Conservation (phyloP, 2,797 vertebrate species). For the Bryconaethiops microstoma region DNA sequence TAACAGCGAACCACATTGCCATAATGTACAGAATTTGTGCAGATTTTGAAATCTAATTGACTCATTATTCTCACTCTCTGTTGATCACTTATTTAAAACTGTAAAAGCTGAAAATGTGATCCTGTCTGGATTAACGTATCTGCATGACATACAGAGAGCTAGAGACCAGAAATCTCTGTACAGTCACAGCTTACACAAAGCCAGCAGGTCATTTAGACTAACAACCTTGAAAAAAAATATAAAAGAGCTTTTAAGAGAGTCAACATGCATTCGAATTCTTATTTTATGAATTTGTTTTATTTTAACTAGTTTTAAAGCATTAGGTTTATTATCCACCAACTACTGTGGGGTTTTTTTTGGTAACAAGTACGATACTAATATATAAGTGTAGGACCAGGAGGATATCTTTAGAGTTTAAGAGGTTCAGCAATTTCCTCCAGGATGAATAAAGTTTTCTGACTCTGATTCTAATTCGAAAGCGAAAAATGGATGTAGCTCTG, state of each 20-base stretch:
- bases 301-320: no score
- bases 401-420: neutral
- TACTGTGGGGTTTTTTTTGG: neutral
- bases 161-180: neutral
- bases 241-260: no score
- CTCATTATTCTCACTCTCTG: conserved; percentile 11
- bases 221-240: neutral
- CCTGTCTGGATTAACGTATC: neutral
- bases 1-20: conserved; percentile 19
- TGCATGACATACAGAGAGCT: neutral
- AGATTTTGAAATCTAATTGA: neutral
- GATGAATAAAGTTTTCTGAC: no score
- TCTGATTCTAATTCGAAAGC: neutral
- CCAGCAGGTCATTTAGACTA: neutral
- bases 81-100: neutral
- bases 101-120: neutral
- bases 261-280: no score
- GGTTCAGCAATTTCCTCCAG: no score
- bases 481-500: neutral
- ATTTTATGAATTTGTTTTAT: no score
- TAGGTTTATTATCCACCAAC: neutral
- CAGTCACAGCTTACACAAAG: neutral
- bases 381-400: neutral
- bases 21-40: conserved; percentile 29
- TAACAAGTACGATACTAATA: neutral